Base-by-base conservation (phyloP, 2,797 vertebrate species). In the Spinus olivaceus region DNA sequence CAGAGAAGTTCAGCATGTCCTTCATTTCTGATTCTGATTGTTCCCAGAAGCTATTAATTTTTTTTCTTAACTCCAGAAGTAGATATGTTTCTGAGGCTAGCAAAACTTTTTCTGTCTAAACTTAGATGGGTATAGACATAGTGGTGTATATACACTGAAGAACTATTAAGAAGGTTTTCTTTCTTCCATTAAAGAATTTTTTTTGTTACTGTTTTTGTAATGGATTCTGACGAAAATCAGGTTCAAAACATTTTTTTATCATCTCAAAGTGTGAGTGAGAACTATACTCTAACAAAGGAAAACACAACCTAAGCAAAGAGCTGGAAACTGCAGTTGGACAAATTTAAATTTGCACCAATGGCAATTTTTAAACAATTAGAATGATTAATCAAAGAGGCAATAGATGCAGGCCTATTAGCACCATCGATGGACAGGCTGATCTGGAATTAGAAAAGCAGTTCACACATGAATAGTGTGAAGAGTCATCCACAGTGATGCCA, bases 191-290 rank as follows among this genome's bases (percentile, higher is more conserved):
- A 69, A 60, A 88, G 8, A 10, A 32, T 22, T 49, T 82, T 49
- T 82, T 85, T 77, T 81, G 3, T 50, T 86, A 7, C 1, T 59
- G 6, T 5, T 85, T 93, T 86, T 56, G 9, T 35, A 82, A 88
- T 28, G 42, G 10, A 42, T 69, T 57, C 64, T 69, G 35, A 61
- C 63, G 12, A 28, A 88, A 80, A 5, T 61, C 7, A 17, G 54
- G 12, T 42, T 89, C 2, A 47, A 60, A 84, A 70, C 25, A 30
- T 2, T 14, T 47, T 53, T 64, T 23, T 33, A 7, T 49, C 5
- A n/a, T 24, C 16, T 70, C 0, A 1, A 35, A 71, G 1, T 32
- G 9, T 51, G 1, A 10, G 8, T n/a, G 15, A 39, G 2, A 88
- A 67, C 39, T n/a, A 8, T 11, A 13, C 2, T 42, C 4, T 46